A percentile compares a stretch with the other conserved stretches of the same genome.
Conservation (phyloP, 2,888 invertebrate genomes). For the Epirrhoe tristata region DNA sequence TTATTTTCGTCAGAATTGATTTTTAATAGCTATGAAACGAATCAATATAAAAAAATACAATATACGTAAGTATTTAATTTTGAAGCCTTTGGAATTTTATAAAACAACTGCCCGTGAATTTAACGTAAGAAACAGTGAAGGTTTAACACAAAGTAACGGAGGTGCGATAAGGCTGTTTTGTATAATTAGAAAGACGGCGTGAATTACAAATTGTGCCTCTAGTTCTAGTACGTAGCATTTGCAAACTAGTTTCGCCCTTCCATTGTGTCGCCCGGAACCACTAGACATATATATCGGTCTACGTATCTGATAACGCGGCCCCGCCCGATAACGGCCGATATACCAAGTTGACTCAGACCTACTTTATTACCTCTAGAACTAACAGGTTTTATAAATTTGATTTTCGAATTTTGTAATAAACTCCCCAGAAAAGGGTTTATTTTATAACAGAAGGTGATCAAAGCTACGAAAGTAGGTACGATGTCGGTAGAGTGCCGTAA, state of each 20-base stretch:
- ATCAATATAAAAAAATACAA: too few relatives aligned
- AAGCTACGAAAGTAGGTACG: neutral
- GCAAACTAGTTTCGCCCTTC: constrained; percentile 28
- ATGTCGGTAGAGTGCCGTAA: neutral
- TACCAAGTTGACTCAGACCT: constrained; percentile 72
- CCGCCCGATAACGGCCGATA: constrained; percentile 73
- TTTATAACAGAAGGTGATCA: neutral
- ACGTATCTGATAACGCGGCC: constrained; percentile 75
- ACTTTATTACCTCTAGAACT: constrained; percentile 50
- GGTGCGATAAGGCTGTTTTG: neutral
- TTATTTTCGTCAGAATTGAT: too few relatives aligned
- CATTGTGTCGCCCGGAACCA: constrained; percentile 30
- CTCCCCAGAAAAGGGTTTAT: constrained; percentile 2
- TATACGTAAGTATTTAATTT: too few relatives aligned
- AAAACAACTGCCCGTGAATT: too few relatives aligned
- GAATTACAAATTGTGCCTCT: neutral
- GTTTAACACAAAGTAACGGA: neutral
- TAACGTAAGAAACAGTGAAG: neutral
- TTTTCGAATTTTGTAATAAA: constrained; percentile 8
- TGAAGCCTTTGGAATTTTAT: too few relatives aligned
- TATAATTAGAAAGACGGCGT: neutral
- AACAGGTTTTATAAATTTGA: constrained; percentile 38
- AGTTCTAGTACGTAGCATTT: constrained; percentile 17
- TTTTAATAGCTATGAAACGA: too few relatives aligned
- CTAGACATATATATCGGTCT: constrained; percentile 39